Evolutionary conservation across 1,140 invertebrate genomes (phyloP).

Genomic region (Conus betulinus): DNA sequence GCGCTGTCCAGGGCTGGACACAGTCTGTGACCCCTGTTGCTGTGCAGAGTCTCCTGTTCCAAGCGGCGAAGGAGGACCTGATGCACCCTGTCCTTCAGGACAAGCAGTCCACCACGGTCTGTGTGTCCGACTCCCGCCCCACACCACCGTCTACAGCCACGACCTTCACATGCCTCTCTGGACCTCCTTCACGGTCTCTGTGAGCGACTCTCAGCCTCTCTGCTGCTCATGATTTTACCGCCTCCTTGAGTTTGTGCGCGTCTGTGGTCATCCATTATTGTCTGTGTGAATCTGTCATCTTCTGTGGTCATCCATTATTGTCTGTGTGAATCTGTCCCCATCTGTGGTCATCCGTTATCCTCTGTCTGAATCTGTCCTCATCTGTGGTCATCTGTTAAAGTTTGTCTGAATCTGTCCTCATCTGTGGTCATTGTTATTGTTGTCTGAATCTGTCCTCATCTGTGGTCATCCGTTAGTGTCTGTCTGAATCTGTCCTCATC

Average conservation of each 20-base stretch:
- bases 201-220: background rate
- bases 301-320: no score
- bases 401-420: background rate
- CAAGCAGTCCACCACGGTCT: background rate
- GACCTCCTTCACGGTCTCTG: constrained; percentile 52
- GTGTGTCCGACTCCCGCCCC: constrained; percentile 21
- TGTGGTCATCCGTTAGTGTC: background rate
- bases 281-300: no score
- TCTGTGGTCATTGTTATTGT: background rate
- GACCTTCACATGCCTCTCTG: constrained; percentile 56
- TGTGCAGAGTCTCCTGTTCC: background rate
- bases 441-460: background rate
- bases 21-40: no score
- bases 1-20: no score
- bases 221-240: no score
- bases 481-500: background rate
- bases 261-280: background rate
- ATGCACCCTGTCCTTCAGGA: background rate
- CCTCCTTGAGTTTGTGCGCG: background rate
- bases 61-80: background rate
- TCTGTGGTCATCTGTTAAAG: no score
- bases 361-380: no score
- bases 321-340: no score
- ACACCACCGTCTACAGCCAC: constrained; percentile 46
- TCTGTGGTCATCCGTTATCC: no score